Base-by-base conservation (phyloP, 2,797 vertebrate species). In the Erithacus rubecula region DNA sequence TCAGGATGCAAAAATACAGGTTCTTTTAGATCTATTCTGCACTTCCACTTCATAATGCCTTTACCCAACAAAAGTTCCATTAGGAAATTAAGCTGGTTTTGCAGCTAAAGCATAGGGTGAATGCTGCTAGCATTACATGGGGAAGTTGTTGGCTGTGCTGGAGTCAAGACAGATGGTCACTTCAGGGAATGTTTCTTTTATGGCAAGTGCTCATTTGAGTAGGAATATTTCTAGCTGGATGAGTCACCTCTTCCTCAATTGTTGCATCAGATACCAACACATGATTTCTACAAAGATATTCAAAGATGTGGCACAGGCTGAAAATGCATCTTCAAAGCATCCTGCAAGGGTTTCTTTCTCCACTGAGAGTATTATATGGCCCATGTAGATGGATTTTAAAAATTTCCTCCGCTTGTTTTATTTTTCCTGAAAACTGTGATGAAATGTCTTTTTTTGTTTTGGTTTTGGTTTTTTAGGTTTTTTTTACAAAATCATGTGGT, bases 211-310 rank as follows among this genome's bases (percentile, higher is more conserved):
- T 81, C 8, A 2, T 69, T 87, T 60, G 46, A 89, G 62, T 41
- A 91, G 70, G 65, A 93, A 58, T 90, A 83, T 93, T 93, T 95
- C 92, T 92, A 83, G 87, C 56, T 49, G 87, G 63, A 88, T 94
- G 89, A 96, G 79, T 95, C 95, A 93, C 44, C 14, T 62, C 82
- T 70, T 93, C 89, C 74, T 84, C 6, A 1, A 39, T 20, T 79
- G 67, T 87, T 93, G 89, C 72, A 74, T 67, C 76, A 90, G 65
- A 83, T 60, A 83, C 41, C 51, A 81, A 56, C 60, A 93, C 87
- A 71, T n/a, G 59, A 51, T 83, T 90, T 92, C 75, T 81, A 67
- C 15, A 59, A 69, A 16, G 51, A 37, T 83, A 55, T 55, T 91
- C 83, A 65, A 82, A 93, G 65, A 72, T 32, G 46, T 32, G 32